Conservation (phyloP, 2,113 vertebrate species). For the Ariopsis seemanni region DNA sequence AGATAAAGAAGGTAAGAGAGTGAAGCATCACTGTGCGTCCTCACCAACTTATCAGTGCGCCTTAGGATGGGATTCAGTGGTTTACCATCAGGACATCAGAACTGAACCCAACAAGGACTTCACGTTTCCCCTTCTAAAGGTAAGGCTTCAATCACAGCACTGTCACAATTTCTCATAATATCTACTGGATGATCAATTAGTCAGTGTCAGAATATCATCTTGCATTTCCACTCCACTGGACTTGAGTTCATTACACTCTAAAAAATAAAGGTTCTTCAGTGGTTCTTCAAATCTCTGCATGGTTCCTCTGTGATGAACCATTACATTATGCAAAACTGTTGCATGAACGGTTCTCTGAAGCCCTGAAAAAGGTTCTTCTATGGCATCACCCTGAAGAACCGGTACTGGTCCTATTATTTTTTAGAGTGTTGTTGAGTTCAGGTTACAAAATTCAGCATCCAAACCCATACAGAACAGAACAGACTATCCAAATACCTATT, state of each 20-base stretch:
- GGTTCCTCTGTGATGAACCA: no score
- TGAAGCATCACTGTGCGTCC: constrained; percentile 20
- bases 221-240: neutral
- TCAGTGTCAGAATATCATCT: neutral
- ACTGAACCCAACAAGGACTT: constrained; percentile 25
- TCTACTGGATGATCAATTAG: neutral
- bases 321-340: no score
- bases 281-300: no score
- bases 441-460: no score
- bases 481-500: no score
- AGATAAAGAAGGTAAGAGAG: constrained; percentile 39
- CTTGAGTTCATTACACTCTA: neutral
- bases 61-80: constrained; percentile 56
- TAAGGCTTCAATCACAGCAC: constrained; percentile 3
- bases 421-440: no score
- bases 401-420: no score
- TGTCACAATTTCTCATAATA: neutral
- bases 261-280: no score
- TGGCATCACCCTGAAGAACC: no score
- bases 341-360: no score
- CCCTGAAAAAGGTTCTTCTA: no score
- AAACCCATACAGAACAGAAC: no score
- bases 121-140: constrained; percentile 30
- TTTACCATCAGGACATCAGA: constrained; percentile 23
- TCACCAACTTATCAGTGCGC: constrained; percentile 54